Evolutionary conservation across 1,140 invertebrate species (phyloP).

Genomic region (Pseudomyrmex cubaensis): DNA sequence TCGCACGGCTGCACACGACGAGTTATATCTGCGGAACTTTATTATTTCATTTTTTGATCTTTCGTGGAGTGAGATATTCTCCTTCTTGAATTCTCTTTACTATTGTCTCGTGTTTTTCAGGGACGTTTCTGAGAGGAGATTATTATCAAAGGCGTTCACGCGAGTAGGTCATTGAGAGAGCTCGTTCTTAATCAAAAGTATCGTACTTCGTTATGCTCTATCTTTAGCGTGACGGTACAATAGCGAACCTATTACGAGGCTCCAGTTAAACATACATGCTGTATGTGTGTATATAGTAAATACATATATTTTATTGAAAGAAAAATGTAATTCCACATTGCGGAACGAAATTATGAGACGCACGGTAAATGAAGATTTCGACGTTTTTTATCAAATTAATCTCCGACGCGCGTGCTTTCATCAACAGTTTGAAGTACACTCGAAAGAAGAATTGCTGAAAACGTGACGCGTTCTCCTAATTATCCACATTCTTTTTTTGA

Average conservation of each 20-base stretch:
- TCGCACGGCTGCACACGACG: too few species aligned
- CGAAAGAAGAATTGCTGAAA: not conserved
- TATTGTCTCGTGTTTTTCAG: not conserved
- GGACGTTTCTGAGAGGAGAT: not conserved
- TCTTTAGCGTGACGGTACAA: not conserved
- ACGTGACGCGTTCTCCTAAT: not conserved
- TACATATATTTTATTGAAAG: not conserved
- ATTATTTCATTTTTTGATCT: slow-evolving; percentile 20
- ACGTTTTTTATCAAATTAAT: not conserved
- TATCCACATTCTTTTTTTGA: not conserved
- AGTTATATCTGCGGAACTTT: not conserved
- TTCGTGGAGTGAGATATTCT: not conserved
- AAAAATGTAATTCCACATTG: not conserved
- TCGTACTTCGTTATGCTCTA: not conserved
- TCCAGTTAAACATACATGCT: not conserved
- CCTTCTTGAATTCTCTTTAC: not conserved
- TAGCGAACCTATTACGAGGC: not conserved
- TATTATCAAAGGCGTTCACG: slow-evolving; percentile 29
- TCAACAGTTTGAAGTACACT: not conserved
- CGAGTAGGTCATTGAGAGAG: slow-evolving; percentile 36
- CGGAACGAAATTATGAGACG: not conserved
- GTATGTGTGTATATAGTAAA: not conserved
- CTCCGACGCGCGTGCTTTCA: not conserved
- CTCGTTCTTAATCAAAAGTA: slow-evolving; percentile 22
- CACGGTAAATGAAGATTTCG: not conserved